These are phyloP conservation scores for Hecatera dysodea DNA, from an alignment of 2,888 invertebrate genomes.

Conservation along the genomic window DNA sequence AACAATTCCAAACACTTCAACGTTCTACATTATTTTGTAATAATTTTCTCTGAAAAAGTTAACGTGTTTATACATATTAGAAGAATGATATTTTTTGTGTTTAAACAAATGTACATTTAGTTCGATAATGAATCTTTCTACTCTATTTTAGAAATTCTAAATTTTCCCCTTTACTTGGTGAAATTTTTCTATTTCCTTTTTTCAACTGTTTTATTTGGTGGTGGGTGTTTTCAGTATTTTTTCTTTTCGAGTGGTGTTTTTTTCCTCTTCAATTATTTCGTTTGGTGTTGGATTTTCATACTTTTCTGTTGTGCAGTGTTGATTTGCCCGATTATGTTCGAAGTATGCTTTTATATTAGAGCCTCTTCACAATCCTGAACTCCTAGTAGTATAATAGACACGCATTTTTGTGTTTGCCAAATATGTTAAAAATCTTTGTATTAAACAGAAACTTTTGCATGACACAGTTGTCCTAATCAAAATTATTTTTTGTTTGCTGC, in stretches of 20 bases:
- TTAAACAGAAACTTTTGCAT: constrained; percentile 39
- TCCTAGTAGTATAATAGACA: constrained; percentile 31
- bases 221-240: neutral
- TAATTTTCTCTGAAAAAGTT: neutral
- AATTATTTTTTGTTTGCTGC: constrained; percentile 12
- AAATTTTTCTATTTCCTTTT: constrained; percentile 13
- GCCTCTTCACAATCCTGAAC: constrained; percentile 24
- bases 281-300: constrained; percentile 39
- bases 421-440: constrained; percentile 23
- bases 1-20: too few relatives aligned
- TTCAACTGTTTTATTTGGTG: constrained; percentile 12
- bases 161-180: constrained; percentile 19
- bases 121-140: constrained; percentile 42
- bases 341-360: constrained; percentile 55
- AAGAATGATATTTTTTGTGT: too few relatives aligned
- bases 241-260: constrained; percentile 6
- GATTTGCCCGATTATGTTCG: constrained; percentile 79
- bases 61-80: too few relatives aligned
- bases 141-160: constrained; percentile 9
- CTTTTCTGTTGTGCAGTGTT: constrained; percentile 74
- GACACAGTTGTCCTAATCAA: constrained; percentile 18
- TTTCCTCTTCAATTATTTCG: constrained; percentile 5
- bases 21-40: neutral
- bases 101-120: neutral
- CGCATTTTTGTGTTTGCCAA: constrained; percentile 22